phyloP scores from a whole-genome alignment of 2,113 vertebrate genomes.

The Cryptotis parvus region DNA sequence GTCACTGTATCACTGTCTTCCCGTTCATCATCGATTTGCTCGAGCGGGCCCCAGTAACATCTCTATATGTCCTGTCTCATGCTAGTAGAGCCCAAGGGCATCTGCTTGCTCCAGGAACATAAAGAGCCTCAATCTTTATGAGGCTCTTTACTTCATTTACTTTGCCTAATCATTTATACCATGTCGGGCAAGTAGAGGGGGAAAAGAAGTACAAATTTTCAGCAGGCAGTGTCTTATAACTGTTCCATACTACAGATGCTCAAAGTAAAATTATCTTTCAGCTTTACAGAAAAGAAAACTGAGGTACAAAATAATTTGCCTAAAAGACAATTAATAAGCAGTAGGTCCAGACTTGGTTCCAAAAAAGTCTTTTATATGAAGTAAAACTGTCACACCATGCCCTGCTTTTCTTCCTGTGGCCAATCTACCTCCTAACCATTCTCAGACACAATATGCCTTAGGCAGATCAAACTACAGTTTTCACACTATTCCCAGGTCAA shows the following conservation, averaged over 20 bases:
- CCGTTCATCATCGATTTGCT: no score
- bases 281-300: not conserved
- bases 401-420: not conserved
- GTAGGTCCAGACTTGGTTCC: not conserved
- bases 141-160: not conserved
- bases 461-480: not conserved
- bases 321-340: not conserved
- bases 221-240: not conserved
- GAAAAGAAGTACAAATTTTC: not conserved
- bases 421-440: not conserved
- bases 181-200: not conserved
- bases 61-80: no score
- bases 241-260: not conserved
- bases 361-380: not conserved
- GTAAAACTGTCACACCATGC: not conserved
- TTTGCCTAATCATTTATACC: not conserved
- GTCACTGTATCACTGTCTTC: no score
- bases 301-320: not conserved
- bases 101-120: no score
- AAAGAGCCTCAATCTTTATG: no score
- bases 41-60: no score
- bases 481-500: not conserved
- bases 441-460: rapidly evolving
- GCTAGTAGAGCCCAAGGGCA: no score
- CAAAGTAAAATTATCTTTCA: not conserved